Percentiles rank a stretch among this genome's conserved stretches.
phyloP scores from a whole-genome alignment of 2,113 vertebrate species.

The Calypte anna region DNA sequence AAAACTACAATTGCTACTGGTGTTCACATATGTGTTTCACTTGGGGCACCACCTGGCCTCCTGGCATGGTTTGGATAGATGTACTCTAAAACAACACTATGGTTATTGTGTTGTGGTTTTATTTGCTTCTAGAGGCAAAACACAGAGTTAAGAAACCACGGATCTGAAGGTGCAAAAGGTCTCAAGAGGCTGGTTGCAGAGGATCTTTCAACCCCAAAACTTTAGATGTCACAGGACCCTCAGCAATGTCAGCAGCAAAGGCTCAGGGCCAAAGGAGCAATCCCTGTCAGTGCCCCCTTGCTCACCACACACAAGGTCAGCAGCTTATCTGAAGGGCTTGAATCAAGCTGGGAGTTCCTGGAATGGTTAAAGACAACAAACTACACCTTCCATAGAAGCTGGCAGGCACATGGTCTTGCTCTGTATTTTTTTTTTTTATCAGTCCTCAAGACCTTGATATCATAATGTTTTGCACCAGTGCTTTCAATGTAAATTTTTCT shows the following conservation, averaged over 20 bases:
- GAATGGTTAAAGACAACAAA: neutral
- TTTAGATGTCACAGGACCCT: neutral
- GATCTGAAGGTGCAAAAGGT: neutral
- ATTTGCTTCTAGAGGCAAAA: neutral
- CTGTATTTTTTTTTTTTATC: neutral
- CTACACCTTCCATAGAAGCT: neutral
- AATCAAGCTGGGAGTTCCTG: neutral
- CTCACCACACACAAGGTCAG: rapidly evolving
- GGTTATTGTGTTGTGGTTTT: neutral
- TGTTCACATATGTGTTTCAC: neutral
- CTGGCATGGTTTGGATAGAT: neutral
- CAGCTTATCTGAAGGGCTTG: neutral
- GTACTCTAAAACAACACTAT: rapidly evolving
- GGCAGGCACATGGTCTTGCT: neutral
- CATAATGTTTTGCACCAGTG: neutral
- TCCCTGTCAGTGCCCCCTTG: neutral
- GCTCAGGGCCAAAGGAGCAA: neutral
- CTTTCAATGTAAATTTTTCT: neutral
- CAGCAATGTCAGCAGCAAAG: neutral
- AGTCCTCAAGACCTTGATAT: neutral
- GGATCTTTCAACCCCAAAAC: neutral
- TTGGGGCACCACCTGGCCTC: neutral
- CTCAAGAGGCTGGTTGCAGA: neutral
- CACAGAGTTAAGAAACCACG: neutral
- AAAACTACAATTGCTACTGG: neutral